phyloP scores from a whole-genome alignment of 2,797 vertebrate species.

The Danio choprae region DNA sequence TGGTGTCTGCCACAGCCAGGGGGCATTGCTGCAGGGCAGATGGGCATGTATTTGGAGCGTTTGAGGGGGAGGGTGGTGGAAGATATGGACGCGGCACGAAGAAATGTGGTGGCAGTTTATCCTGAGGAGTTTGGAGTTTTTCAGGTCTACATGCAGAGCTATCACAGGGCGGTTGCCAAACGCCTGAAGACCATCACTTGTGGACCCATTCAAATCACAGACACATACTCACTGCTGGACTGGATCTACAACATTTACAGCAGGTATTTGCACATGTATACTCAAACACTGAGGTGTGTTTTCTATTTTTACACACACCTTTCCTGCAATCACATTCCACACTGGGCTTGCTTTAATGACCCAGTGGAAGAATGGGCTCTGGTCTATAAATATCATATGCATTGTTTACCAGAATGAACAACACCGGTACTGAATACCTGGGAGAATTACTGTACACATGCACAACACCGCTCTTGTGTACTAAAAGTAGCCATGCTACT shows the following conservation, averaged over 20 bases:
- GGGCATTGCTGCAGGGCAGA: slow-evolving; percentile 80
- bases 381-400: slow-evolving; percentile 59
- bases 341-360: slow-evolving; percentile 30
- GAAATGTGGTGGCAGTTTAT: slow-evolving; percentile 88
- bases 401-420: slow-evolving; percentile 47
- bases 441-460: slow-evolving; percentile 16
- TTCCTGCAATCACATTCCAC: slow-evolving; percentile 36
- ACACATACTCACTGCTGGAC: slow-evolving; percentile 90
- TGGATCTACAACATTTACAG: slow-evolving; percentile 94
- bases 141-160: slow-evolving; percentile 88
- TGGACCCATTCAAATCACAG: slow-evolving; percentile 81
- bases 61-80: slow-evolving; percentile 82
- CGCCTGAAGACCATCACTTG: slow-evolving; percentile 80
- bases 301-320: slow-evolving; percentile 42
- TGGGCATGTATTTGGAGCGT: slow-evolving; percentile 82
- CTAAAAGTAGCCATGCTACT: slow-evolving; percentile 4
- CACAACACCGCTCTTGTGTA: background rate
- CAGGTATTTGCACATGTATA: slow-evolving; percentile 73
- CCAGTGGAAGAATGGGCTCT: slow-evolving; percentile 52
- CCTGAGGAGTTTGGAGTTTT: slow-evolving; percentile 86
- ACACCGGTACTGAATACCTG: slow-evolving; percentile 35
- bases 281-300: background rate
- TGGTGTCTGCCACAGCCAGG: slow-evolving; percentile 83
- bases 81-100: slow-evolving; percentile 83
- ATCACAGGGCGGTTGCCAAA: slow-evolving; percentile 84